Percentiles rank a stretch among this genome's conserved stretches.
phyloP scores from a whole-genome alignment of 2,113 vertebrate species.

The Cavia aperea region DNA sequence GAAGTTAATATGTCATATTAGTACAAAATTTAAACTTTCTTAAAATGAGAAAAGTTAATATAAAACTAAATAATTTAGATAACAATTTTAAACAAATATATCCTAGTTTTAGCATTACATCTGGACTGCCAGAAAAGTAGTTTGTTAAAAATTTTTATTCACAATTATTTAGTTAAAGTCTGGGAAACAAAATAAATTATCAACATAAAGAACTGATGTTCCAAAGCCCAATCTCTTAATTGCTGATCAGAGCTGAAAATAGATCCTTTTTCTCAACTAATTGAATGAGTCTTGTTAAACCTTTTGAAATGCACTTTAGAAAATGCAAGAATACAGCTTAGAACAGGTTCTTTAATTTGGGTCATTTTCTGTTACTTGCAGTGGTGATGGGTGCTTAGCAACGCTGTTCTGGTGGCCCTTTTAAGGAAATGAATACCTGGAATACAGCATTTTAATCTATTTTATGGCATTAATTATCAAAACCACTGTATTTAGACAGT shows the following conservation, averaged over 20 bases:
- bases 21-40: slow-evolving; percentile 21
- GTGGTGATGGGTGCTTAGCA: slow-evolving; percentile 62
- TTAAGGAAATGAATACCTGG: slow-evolving; percentile 65
- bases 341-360: slow-evolving; percentile 66
- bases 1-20: background rate
- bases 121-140: background rate
- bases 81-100: background rate
- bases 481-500: slow-evolving; percentile 64
- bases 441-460: slow-evolving; percentile 68
- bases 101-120: background rate
- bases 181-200: slow-evolving; percentile 58
- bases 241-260: slow-evolving; percentile 68
- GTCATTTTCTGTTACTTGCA: slow-evolving; percentile 65
- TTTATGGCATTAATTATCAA: slow-evolving; percentile 64
- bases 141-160: slow-evolving; percentile 41
- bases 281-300: slow-evolving; percentile 59
- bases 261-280: slow-evolving; percentile 63
- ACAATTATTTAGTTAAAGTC: slow-evolving; percentile 51
- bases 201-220: slow-evolving; percentile 60
- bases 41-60: slow-evolving; percentile 27
- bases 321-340: slow-evolving; percentile 67
- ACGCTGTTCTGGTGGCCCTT: slow-evolving; percentile 60
- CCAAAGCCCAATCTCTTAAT: slow-evolving; percentile 60
- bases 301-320: slow-evolving; percentile 65
- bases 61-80: slow-evolving; percentile 43